These are phyloP conservation scores for Mercenaria mercenaria DNA, from an alignment of 1,140 invertebrate species.

Conservation along the genomic window DNA sequence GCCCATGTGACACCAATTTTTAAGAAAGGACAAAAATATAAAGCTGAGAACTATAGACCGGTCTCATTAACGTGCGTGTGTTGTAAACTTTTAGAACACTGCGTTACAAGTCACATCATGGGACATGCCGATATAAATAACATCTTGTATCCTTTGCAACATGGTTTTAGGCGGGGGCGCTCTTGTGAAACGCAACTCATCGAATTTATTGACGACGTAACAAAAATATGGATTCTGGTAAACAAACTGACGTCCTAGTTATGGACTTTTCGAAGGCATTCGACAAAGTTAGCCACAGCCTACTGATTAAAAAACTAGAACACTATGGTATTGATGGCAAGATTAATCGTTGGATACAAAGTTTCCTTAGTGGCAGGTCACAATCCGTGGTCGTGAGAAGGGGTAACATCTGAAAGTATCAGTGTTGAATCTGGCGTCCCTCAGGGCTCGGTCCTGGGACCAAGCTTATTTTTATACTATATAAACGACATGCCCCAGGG, in stretches of 20 bases:
- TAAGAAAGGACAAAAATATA: slow-evolving; percentile 43
- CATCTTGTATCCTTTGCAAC: not conserved
- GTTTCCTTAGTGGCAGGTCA: not conserved
- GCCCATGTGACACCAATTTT: slow-evolving; percentile 37
- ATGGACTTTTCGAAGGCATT: slow-evolving; percentile 43
- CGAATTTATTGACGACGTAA: slow-evolving; percentile 44
- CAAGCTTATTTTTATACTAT: not conserved
- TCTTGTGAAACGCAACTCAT: slow-evolving; percentile 56
- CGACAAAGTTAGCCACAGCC: slow-evolving; percentile 25
- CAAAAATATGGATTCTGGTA: not conserved
- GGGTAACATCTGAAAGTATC: not conserved
- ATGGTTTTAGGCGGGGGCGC: not conserved
- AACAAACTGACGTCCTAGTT: slow-evolving; percentile 45
- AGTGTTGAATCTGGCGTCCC: not conserved
- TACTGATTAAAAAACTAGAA: not conserved
- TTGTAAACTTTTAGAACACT: slow-evolving; percentile 45
- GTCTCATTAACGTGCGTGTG: slow-evolving; percentile 42
- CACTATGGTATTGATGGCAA: slow-evolving; percentile 4
- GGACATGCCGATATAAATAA: no score
- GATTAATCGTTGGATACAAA: not conserved
- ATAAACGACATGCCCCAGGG: not conserved
- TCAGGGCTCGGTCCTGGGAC: not conserved
- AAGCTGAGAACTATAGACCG: slow-evolving; percentile 42
- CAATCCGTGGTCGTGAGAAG: not conserved
- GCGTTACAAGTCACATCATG: slow-evolving; percentile 46